Evolutionary conservation across 2,888 invertebrate species (phyloP).

Genomic region (Amphipyra tragopoginis): DNA sequence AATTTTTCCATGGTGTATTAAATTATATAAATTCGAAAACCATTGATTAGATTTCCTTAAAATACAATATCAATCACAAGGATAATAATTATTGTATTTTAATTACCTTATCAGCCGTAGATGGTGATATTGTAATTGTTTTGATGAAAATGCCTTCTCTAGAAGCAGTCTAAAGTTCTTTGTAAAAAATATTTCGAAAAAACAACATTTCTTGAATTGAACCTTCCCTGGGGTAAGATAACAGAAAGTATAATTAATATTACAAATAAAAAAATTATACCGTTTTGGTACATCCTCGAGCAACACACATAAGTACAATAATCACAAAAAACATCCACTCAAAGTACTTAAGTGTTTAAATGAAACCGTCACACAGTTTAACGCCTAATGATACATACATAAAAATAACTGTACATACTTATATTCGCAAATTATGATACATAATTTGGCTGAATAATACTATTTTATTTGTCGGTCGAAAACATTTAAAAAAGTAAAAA

Average conservation of each 20-base stretch:
- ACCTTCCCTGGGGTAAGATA: constrained; percentile 11
- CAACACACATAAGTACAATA: constrained; percentile 82
- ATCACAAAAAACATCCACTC: constrained; percentile 78
- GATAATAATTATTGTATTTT: too few relatives aligned
- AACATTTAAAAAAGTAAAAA: constrained; percentile 62
- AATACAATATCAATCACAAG: too few relatives aligned
- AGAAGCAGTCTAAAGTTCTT: background rate
- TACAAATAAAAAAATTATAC: constrained; percentile 43
- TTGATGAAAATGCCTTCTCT: too few relatives aligned
- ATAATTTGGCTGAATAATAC: constrained; percentile 73
- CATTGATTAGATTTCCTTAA: too few relatives aligned
- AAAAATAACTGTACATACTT: constrained; percentile 53
- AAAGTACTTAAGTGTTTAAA: constrained; percentile 44
- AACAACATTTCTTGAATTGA: background rate
- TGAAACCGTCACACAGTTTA: constrained; percentile 58
- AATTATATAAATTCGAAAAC: too few relatives aligned
- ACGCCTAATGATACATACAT: constrained; percentile 48
- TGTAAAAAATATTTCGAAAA: background rate
- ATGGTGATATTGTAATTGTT: too few relatives aligned
- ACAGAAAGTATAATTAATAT: constrained; percentile 16
- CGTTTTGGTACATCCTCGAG: constrained; percentile 58
- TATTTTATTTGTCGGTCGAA: constrained; percentile 59
- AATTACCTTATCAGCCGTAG: too few relatives aligned
- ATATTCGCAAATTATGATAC: constrained; percentile 70
- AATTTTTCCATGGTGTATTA: too few relatives aligned